phyloP scores from a whole-genome alignment of 2,888 invertebrate genomes.

The Tromatobia lineatoria region DNA sequence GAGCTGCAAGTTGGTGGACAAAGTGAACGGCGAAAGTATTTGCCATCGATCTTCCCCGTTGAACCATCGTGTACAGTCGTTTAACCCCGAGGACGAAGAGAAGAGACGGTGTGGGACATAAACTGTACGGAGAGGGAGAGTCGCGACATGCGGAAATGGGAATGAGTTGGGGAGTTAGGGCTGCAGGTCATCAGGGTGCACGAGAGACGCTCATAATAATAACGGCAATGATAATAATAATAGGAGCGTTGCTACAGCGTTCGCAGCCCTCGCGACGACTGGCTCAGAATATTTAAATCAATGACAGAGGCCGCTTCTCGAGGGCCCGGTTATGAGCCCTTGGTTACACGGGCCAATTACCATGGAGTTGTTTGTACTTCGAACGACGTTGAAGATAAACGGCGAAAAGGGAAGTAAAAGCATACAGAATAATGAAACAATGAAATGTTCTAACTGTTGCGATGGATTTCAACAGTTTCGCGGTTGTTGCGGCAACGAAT shows the following conservation, averaged over 20 bases:
- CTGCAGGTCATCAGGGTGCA: slow-evolving; percentile 32
- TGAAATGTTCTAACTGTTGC: background rate
- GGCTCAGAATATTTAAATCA: slow-evolving; percentile 78
- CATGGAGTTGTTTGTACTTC: slow-evolving; percentile 72
- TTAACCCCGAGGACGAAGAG: background rate
- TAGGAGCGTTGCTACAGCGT: background rate
- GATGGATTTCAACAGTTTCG: background rate
- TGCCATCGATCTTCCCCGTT: slow-evolving; percentile 28
- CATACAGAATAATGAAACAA: background rate
- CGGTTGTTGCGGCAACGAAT: background rate
- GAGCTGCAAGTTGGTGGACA: slow-evolving; percentile 4
- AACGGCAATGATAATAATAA: background rate
- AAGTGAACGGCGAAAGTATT: slow-evolving; percentile 22
- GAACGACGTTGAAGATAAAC: background rate
- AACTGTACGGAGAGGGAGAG: slow-evolving; percentile 3
- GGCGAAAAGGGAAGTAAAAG: background rate
- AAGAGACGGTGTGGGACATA: background rate
- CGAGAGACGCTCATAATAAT: slow-evolving; percentile 5
- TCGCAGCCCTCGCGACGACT: slow-evolving; percentile 48
- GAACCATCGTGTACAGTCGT: slow-evolving; percentile 31
- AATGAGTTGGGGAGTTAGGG: slow-evolving; percentile 7
- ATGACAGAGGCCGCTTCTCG: slow-evolving; percentile 72
- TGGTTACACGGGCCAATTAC: slow-evolving; percentile 77
- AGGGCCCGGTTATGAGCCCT: slow-evolving; percentile 70
- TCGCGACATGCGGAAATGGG: background rate